Evolutionary conservation across 35 echinoderm and acorn worm genomes (phyloP).

Genomic region (Chiridota heheva): DNA sequence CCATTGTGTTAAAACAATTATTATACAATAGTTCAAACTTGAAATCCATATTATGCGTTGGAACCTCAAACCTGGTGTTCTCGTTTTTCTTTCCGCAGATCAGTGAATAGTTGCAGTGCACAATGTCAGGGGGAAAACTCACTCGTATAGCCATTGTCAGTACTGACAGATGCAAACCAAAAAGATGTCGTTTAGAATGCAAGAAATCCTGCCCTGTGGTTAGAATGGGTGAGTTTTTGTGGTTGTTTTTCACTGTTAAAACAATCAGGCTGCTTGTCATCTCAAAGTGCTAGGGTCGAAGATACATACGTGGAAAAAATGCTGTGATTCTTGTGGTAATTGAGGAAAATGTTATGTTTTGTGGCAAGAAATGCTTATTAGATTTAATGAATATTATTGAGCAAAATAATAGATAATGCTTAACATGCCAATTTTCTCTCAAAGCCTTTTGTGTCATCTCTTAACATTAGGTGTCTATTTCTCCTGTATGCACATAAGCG

Average conservation of each 20-base stretch:
- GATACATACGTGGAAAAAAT: background rate
- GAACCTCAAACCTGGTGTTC: too few relatives aligned
- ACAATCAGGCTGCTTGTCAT: background rate
- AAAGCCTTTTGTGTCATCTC: too few relatives aligned
- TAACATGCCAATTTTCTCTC: too few relatives aligned
- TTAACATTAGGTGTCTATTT: too few relatives aligned
- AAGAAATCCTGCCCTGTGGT: constrained; percentile 98
- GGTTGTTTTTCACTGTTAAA: background rate
- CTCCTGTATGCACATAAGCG: too few relatives aligned
- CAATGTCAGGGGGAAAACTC: too few relatives aligned
- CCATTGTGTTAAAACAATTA: too few relatives aligned
- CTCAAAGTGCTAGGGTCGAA: background rate
- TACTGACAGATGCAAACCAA: constrained; percentile 96
- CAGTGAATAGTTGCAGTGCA: too few relatives aligned
- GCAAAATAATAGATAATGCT: background rate
- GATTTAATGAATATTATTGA: background rate
- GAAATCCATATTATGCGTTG: too few relatives aligned
- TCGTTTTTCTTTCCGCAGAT: too few relatives aligned
- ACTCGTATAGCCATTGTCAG: constrained; percentile 98
- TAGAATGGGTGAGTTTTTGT: constrained; percentile 82
- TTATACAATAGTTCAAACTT: too few relatives aligned
- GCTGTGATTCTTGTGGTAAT: background rate
- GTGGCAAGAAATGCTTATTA: background rate
- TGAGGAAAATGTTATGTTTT: background rate
- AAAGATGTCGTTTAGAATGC: constrained; percentile 95